phyloP scores from a whole-genome alignment of 2,888 invertebrate species.

The Syrphus vitripennis region DNA sequence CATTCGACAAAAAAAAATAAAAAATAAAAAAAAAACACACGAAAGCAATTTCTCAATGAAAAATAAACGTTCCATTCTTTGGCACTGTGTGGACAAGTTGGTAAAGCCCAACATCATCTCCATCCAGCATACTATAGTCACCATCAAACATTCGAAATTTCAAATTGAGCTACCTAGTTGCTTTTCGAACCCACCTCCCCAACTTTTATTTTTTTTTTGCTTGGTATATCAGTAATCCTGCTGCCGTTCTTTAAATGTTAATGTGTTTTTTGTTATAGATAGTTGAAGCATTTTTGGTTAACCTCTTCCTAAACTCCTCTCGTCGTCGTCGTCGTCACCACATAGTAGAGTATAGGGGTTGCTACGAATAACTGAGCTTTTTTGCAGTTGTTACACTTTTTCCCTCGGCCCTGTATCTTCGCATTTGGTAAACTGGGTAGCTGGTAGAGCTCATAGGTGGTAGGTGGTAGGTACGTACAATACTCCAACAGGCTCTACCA shows the following conservation, averaged over 20 bases:
- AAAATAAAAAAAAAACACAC: too few species aligned
- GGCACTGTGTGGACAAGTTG: not conserved
- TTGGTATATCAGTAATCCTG: not conserved
- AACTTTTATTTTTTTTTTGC: too few species aligned
- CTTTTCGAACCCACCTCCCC: not conserved
- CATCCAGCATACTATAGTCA: not conserved
- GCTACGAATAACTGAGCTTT: slow-evolving; percentile 40
- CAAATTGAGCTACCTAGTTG: not conserved
- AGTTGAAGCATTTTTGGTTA: too few species aligned
- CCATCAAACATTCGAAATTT: not conserved
- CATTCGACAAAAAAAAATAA: not conserved
- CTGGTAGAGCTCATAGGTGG: not conserved
- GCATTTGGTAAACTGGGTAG: not conserved
- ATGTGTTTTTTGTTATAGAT: too few species aligned
- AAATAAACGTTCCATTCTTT: not conserved
- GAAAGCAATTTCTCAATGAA: slow-evolving; percentile 8
- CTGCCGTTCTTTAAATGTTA: not conserved
- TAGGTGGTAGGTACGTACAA: slow-evolving; percentile 9
- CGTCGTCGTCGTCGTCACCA: not conserved
- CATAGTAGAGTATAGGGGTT: slow-evolving; percentile 29
- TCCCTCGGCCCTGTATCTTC: not conserved
- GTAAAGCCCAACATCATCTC: not conserved
- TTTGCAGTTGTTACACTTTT: slow-evolving; percentile 30
- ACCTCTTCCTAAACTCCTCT: not conserved
- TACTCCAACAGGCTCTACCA: slow-evolving; percentile 32